Evolutionary conservation across 2,888 invertebrate species (phyloP).

Genomic region (Trissolcus brochymenae): DNA sequence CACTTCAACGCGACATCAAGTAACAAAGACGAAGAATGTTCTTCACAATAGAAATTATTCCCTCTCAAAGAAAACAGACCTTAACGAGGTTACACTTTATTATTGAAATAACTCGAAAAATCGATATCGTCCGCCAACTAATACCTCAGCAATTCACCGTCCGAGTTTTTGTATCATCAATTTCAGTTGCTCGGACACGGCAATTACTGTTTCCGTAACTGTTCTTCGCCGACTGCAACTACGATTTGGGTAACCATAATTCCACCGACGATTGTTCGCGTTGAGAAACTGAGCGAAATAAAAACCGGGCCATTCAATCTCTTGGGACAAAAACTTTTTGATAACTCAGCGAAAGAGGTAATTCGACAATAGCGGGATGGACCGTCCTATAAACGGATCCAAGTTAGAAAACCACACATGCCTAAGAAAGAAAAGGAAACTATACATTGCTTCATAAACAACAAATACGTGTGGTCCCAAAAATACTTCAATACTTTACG

Average conservation of each 20-base stretch:
- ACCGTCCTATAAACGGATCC: too few species aligned
- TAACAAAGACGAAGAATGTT: background rate
- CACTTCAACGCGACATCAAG: background rate
- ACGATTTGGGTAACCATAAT: conserved; percentile 14
- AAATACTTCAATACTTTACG: too few species aligned
- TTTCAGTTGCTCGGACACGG: background rate
- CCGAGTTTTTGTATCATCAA: conserved; percentile 1
- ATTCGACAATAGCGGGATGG: too few species aligned
- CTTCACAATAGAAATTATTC: background rate
- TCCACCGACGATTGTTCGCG: conserved; percentile 8
- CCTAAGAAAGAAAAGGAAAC: too few species aligned
- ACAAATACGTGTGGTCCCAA: too few species aligned
- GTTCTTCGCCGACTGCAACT: conserved; percentile 9
- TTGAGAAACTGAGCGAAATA: background rate
- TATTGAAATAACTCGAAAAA: background rate
- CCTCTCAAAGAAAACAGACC: background rate
- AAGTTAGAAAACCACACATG: too few species aligned
- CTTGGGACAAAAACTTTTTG: too few species aligned
- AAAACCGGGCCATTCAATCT: conserved; percentile 1
- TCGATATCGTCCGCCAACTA: too few species aligned
- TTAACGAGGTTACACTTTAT: background rate
- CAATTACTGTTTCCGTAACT: conserved; percentile 22
- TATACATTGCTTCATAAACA: too few species aligned
- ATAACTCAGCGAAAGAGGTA: too few species aligned
- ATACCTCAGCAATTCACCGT: background rate